A percentile compares a stretch with the other conserved stretches of the same genome.
Evolutionary conservation across 2,888 invertebrate species (phyloP).

Genomic region (Melitaea athalia): DNA sequence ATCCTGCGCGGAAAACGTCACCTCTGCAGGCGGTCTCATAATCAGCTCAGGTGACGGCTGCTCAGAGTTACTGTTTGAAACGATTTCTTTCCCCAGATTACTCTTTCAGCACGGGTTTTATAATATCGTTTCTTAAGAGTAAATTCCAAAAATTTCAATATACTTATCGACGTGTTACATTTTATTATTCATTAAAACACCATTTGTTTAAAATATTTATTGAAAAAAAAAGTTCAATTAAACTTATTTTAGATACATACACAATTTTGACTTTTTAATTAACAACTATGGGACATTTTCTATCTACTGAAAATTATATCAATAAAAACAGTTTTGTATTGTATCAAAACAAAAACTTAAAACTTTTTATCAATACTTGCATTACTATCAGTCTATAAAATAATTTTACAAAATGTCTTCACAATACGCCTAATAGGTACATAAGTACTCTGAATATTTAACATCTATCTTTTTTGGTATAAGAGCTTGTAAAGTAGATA

Average conservation of each 20-base stretch:
- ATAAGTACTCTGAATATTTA: background rate
- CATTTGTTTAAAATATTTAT: conserved; percentile 17
- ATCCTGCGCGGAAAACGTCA: no score
- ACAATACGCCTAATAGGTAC: background rate
- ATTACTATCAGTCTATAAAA: background rate
- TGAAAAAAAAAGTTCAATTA: background rate
- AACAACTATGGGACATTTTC: background rate
- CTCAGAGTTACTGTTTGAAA: no score
- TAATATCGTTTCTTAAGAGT: no score
- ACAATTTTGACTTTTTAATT: background rate
- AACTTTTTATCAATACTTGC: background rate
- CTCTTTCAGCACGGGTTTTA: no score
- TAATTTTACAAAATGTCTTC: background rate
- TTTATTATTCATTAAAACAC: conserved; percentile 21
- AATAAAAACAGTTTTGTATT: background rate
- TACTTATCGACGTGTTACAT: background rate
- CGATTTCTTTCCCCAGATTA: no score
- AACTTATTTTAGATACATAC: background rate
- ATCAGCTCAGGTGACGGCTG: no score
- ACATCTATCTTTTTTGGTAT: background rate
- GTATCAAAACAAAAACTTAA: background rate
- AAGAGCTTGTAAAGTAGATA: background rate
- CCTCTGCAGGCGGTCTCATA: no score
- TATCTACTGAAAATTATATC: background rate
- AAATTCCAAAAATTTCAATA: background rate